Evolutionary conservation across 2,888 invertebrate genomes (phyloP).

Genomic region (Vesta saturnalis): DNA sequence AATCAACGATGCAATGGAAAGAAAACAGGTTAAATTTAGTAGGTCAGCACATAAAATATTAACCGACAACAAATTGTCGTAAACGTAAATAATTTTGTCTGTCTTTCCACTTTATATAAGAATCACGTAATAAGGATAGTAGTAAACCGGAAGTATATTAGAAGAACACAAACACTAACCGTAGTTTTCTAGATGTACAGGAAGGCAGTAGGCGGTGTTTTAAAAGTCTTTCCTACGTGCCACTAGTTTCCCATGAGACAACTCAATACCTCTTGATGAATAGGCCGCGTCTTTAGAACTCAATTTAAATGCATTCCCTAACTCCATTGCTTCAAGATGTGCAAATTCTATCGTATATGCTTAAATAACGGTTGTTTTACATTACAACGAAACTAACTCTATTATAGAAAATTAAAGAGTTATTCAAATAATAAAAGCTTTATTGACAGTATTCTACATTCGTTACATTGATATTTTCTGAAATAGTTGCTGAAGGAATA

Average conservation of each 20-base stretch:
- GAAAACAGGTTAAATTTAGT: too few species aligned
- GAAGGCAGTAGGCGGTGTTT: slow-evolving; percentile 27
- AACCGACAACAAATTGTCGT: neutral
- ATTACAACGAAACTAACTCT: slow-evolving; percentile 3
- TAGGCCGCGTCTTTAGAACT: slow-evolving; percentile 57
- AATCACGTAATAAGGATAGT: slow-evolving; percentile 29
- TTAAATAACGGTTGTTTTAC: slow-evolving; percentile 35
- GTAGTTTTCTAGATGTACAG: slow-evolving; percentile 29
- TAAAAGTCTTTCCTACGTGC: slow-evolving; percentile 47
- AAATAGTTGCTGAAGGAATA: too few species aligned
- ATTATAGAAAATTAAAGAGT: neutral
- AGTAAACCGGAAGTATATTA: slow-evolving; percentile 38
- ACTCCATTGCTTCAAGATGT: slow-evolving; percentile 49
- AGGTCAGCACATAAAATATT: too few species aligned
- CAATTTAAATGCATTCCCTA: slow-evolving; percentile 59
- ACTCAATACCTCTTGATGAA: slow-evolving; percentile 56
- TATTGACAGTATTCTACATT: neutral
- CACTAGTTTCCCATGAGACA: slow-evolving; percentile 47
- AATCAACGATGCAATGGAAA: neutral
- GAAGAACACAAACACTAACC: slow-evolving; percentile 37
- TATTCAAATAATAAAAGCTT: neutral
- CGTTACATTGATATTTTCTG: neutral
- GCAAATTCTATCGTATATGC: slow-evolving; percentile 38
- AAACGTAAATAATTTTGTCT: neutral
- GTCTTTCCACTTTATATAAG: slow-evolving; percentile 18